Percentiles rank a stretch among this genome's conserved stretches.
These are phyloP conservation scores for Rousettus leschenaultii DNA, from an alignment of 2,113 vertebrate species.

Conservation along the genomic window DNA sequence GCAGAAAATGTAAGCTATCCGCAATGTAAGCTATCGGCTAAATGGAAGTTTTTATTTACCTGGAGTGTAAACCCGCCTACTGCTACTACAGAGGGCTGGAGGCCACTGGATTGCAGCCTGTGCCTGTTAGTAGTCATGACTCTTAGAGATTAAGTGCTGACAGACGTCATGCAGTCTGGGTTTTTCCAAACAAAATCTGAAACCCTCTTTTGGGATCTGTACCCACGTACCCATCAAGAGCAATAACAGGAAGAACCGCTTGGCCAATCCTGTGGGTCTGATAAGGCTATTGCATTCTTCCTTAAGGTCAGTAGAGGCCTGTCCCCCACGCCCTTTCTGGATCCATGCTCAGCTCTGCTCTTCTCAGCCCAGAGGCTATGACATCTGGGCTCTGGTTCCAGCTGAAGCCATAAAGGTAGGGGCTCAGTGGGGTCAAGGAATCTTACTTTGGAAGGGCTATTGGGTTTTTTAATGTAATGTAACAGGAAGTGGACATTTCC, in stretches of 20 bases:
- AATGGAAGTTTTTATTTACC: neutral
- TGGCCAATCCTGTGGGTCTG: neutral
- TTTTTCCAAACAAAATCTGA: conserved; percentile 51
- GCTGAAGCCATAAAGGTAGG: neutral
- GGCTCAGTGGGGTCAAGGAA: neutral
- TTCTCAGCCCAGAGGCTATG: neutral
- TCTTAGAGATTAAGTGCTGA: neutral
- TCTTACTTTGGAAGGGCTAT: neutral
- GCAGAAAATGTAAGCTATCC: neutral
- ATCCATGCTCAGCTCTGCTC: neutral
- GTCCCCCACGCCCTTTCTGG: neutral
- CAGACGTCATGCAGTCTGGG: neutral
- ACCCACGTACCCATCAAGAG: neutral
- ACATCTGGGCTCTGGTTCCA: neutral
- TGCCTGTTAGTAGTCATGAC: neutral
- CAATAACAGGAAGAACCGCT: neutral
- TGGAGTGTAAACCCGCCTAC: neutral
- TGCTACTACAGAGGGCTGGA: neutral
- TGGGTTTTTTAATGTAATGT: neutral
- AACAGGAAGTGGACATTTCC: neutral
- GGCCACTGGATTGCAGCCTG: neutral
- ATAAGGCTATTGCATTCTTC: conserved; percentile 19
- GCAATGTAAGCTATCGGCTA: neutral
- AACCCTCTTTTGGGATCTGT: neutral
- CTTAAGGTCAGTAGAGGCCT: neutral